Evolutionary conservation across 2,797 vertebrate genomes (phyloP).

Genomic region (Pangasius larnaudii): DNA sequence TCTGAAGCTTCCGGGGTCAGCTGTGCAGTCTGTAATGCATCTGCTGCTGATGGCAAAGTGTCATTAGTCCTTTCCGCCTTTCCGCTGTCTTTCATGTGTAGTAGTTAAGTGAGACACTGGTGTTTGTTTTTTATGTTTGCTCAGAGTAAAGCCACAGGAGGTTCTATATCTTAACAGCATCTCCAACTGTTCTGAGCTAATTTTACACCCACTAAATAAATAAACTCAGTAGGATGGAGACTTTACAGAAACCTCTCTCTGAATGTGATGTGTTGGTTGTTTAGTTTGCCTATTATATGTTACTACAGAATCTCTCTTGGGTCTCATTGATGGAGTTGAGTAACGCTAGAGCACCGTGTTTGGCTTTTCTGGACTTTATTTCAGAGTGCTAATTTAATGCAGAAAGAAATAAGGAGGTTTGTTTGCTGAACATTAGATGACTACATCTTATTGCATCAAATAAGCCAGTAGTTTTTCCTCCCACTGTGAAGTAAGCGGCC

Average conservation of each 20-base stretch:
- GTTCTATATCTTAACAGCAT: neutral
- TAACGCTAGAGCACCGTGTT: neutral
- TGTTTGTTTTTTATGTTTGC: constrained; percentile 27
- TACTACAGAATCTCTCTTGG: neutral
- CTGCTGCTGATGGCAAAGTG: constrained; percentile 20
- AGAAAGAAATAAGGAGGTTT: neutral
- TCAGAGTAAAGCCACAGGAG: constrained; percentile 31
- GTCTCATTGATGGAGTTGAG: constrained; percentile 8
- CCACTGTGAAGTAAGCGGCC: constrained; percentile 3
- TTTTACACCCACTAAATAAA: neutral
- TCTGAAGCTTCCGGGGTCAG: constrained; percentile 20
- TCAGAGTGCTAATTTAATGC: constrained; percentile 8
- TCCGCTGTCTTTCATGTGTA: neutral
- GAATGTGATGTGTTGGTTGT: neutral
- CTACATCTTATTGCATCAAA: constrained; percentile 3
- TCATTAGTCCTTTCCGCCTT: constrained; percentile 19
- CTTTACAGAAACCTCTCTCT: constrained; percentile 14
- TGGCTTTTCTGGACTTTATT: neutral
- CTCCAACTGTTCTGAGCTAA: constrained; percentile 3
- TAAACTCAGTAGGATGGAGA: constrained; percentile 9
- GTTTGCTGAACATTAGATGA: constrained; percentile 23
- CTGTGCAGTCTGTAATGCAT: constrained; percentile 23
- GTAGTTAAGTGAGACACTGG: neutral
- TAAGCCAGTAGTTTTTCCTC: constrained; percentile 17
- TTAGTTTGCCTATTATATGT: neutral